Percentiles rank a stretch among this genome's conserved stretches.
Conservation (phyloP, 2,113 vertebrate genomes). For the Myocastor coypus region DNA sequence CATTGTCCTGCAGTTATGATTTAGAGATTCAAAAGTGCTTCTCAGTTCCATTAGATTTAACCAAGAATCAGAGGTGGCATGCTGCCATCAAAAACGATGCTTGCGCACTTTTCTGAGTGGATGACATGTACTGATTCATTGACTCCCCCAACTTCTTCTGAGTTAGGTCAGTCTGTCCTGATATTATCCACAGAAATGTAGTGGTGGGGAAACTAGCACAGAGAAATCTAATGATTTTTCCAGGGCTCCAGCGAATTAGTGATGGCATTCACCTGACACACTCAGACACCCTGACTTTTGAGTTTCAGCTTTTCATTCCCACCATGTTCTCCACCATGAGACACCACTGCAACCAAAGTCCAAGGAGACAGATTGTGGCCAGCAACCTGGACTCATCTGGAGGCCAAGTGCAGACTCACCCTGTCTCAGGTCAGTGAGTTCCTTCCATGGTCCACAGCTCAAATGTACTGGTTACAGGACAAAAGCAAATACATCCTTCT, state of each 20-base stretch:
- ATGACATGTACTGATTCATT: background rate
- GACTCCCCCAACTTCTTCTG: background rate
- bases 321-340: background rate
- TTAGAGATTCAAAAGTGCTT: background rate
- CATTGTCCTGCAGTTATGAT: background rate
- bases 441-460: background rate
- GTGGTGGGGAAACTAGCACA: background rate
- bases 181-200: background rate
- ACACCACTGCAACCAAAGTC: background rate
- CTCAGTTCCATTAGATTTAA: background rate
- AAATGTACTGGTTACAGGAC: background rate
- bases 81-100: background rate
- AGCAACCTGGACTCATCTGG: background rate
- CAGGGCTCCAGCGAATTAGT: background rate
- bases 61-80: background rate
- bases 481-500: background rate
- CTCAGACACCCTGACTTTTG: background rate
- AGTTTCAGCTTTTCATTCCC: background rate
- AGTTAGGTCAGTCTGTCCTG: background rate
- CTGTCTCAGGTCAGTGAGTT: background rate
- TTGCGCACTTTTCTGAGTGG: background rate
- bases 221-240: background rate
- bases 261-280: background rate
- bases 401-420: background rate
- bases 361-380: accelerated